phyloP scores from a whole-genome alignment of 2,797 vertebrate species.

The Pangasius djambal region DNA sequence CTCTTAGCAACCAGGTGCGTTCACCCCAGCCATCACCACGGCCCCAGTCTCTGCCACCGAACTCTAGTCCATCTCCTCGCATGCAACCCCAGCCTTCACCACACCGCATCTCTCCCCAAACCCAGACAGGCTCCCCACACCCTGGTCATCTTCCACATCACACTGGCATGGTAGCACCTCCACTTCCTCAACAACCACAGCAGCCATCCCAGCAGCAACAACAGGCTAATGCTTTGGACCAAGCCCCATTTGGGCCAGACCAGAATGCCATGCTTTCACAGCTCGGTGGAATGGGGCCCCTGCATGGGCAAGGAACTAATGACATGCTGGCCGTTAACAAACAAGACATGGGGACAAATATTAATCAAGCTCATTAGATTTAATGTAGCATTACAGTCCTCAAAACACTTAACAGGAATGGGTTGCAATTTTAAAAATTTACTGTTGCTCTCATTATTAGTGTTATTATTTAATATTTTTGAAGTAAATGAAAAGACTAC shows the following conservation, averaged over 20 bases:
- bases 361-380: conserved; percentile 92
- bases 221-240: conserved; percentile 84
- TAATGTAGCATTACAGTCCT: conserved; percentile 83
- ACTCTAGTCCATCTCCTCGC: conserved; percentile 95
- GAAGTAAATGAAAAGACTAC: conserved; percentile 78
- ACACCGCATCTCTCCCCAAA: conserved; percentile 87
- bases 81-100: conserved; percentile 93
- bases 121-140: conserved; percentile 88
- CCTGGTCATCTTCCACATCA: conserved; percentile 82
- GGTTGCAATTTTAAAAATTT: conserved; percentile 76
- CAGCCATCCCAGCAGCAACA: conserved; percentile 75
- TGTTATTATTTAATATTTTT: conserved; percentile 98
- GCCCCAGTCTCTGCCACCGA: conserved; percentile 91
- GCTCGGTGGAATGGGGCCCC: conserved; percentile 88
- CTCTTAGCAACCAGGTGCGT: conserved; percentile 94
- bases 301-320: conserved; percentile 85
- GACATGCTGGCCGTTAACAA: conserved; percentile 90
- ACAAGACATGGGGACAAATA: conserved; percentile 89
- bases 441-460: conserved; percentile 69
- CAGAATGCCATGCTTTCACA: conserved; percentile 97
- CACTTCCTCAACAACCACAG: conserved; percentile 78
- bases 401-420: conserved; percentile 68
- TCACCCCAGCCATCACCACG: conserved; percentile 94
- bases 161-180: conserved; percentile 82
- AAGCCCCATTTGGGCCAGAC: conserved; percentile 89